Evolutionary conservation across 2,113 vertebrate genomes (phyloP).

Genomic region (Gyps fulvus): DNA sequence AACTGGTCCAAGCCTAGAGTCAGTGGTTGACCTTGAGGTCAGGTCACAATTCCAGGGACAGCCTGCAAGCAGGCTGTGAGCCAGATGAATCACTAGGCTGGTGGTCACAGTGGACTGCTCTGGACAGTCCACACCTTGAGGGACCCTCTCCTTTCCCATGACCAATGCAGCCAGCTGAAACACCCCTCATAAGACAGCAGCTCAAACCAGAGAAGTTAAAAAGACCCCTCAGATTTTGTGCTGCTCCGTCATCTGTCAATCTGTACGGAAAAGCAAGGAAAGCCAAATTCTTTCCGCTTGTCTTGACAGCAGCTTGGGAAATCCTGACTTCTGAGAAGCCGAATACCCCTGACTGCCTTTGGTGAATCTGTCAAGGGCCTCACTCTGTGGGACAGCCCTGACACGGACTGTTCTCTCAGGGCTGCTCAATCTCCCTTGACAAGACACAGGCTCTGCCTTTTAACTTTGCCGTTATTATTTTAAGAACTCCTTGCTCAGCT

Average conservation of each 20-base stretch:
- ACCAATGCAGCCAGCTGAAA: not conserved
- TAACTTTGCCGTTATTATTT: not conserved
- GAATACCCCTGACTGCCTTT: not conserved
- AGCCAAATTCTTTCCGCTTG: not conserved
- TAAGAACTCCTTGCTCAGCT: not conserved
- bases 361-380: not conserved
- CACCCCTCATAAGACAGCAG: not conserved
- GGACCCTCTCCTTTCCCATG: not conserved
- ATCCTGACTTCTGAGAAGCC: not conserved
- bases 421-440: not conserved
- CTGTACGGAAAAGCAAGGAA: not conserved
- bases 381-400: not conserved
- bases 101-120: not conserved
- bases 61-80: not conserved
- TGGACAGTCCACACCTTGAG: not conserved
- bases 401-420: not conserved
- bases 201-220: not conserved
- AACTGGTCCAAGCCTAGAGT: not conserved
- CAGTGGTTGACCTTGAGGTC: accelerated
- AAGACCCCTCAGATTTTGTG: not conserved
- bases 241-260: not conserved
- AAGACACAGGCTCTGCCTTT: not conserved
- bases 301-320: not conserved
- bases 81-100: not conserved
- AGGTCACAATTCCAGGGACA: not conserved